Evolutionary conservation across 2,888 invertebrate species (phyloP).

Genomic region (Sminthurides aquaticus): DNA sequence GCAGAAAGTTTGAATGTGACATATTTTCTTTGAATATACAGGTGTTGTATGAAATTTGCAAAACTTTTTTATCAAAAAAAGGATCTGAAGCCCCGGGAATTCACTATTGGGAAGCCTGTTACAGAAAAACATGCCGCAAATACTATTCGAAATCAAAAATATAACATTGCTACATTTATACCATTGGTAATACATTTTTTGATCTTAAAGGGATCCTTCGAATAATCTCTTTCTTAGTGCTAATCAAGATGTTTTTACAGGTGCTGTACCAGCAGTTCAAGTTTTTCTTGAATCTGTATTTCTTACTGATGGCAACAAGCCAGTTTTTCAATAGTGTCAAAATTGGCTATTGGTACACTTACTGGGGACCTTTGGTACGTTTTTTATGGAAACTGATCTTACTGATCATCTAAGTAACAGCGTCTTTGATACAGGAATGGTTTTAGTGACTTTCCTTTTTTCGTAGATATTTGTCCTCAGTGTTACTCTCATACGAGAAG

Average conservation of each 20-base stretch:
- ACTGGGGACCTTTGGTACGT: constrained; percentile 90
- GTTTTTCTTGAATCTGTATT: constrained; percentile 96
- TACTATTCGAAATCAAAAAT: constrained; percentile 96
- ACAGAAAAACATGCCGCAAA: constrained; percentile 86
- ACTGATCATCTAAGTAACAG: too few species aligned
- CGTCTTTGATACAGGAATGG: background rate
- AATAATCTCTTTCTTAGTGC: constrained; percentile 2
- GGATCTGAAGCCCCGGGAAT: constrained; percentile 67
- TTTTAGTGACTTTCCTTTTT: background rate
- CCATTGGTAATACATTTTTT: constrained; percentile 54
- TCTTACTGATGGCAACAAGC: constrained; percentile 93
- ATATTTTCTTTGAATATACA: constrained; percentile 46
- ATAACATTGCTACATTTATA: constrained; percentile 82
- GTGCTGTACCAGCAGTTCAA: constrained; percentile 98
- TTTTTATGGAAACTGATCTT: constrained; percentile 2
- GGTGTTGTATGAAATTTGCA: constrained; percentile 70
- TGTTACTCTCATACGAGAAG: constrained; percentile 93
- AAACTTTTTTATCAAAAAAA: constrained; percentile 57
- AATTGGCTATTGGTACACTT: constrained; percentile 96
- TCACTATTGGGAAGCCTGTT: constrained; percentile 64
- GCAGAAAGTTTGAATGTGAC: constrained; percentile 3
- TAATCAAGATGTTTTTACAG: constrained; percentile 47
- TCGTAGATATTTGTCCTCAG: constrained; percentile 81
- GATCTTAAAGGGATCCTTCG: background rate
- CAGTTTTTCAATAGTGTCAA: constrained; percentile 96